Conservation (phyloP, 1,140 invertebrate species). For the Cataglyphis hispanica region DNA sequence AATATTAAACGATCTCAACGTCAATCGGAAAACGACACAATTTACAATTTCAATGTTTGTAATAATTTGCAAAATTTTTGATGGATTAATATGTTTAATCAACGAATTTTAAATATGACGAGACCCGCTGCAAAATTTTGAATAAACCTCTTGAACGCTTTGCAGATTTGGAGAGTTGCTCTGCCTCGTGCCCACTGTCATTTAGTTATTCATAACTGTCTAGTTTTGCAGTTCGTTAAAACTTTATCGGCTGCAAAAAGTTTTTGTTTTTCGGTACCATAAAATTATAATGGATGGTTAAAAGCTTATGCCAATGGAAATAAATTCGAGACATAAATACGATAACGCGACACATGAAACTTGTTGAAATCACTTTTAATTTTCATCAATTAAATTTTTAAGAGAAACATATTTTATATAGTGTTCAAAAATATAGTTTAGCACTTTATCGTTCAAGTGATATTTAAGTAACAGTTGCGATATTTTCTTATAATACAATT, state of each 20-base stretch:
- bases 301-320: neutral
- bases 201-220: conserved; percentile 50
- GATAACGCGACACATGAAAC: neutral
- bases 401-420: neutral
- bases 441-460: neutral
- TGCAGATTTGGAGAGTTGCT: neutral
- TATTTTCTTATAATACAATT: neutral
- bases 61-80: conserved; percentile 11
- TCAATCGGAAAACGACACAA: neutral
- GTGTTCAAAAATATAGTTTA: neutral
- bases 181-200: neutral
- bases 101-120: neutral
- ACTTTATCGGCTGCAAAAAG: conserved; percentile 51
- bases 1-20: conserved; percentile 2
- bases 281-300: conserved; percentile 44
- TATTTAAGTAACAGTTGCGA: conserved; percentile 1
- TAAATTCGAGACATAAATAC: neutral
- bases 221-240: conserved; percentile 58
- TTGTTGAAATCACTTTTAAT: conserved; percentile 20
- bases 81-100: conserved; percentile 33
- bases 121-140: neutral
- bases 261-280: conserved; percentile 35
- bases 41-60: neutral
- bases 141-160: conserved; percentile 1
- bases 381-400: conserved; percentile 1